A percentile compares a stretch with the other conserved stretches of the same genome.
phyloP scores from a whole-genome alignment of 2,113 vertebrate species.

The Corvus cornix region DNA sequence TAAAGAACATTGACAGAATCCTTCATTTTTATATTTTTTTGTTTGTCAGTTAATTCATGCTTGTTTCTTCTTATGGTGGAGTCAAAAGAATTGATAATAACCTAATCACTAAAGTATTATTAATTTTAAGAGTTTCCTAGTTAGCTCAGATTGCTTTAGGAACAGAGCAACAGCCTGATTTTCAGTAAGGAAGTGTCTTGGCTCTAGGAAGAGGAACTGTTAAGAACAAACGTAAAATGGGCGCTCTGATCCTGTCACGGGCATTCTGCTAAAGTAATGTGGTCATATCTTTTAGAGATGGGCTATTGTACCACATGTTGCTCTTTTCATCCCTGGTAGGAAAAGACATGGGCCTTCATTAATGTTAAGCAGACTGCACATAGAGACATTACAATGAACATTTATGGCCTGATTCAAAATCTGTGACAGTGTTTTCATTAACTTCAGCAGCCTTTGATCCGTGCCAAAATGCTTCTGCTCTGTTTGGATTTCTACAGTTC shows the following conservation, averaged over 20 bases:
- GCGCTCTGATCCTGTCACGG: neutral
- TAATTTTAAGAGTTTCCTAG: neutral
- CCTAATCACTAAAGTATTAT: neutral
- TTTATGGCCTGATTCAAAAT: slow-evolving; percentile 43
- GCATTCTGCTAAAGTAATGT: neutral
- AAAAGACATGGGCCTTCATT: neutral
- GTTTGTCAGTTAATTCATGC: neutral
- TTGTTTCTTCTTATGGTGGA: neutral
- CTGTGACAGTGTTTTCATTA: slow-evolving; percentile 46
- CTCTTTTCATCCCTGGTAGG: neutral
- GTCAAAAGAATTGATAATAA: neutral
- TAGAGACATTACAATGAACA: slow-evolving; percentile 9
- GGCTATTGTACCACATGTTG: neutral
- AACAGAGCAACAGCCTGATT: neutral
- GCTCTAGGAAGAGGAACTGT: neutral
- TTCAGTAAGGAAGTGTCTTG: neutral
- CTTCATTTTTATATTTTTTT: neutral
- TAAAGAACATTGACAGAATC: neutral
- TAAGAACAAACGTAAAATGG: neutral
- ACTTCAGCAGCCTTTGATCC: slow-evolving; percentile 25
- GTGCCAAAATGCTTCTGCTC: slow-evolving; percentile 44
- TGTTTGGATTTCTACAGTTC: slow-evolving; percentile 35
- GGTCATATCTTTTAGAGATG: neutral
- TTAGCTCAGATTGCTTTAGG: neutral
- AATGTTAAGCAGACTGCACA: neutral